Conservation (phyloP, 1,140 invertebrate genomes). For the Zaprionus camerounensis region DNA sequence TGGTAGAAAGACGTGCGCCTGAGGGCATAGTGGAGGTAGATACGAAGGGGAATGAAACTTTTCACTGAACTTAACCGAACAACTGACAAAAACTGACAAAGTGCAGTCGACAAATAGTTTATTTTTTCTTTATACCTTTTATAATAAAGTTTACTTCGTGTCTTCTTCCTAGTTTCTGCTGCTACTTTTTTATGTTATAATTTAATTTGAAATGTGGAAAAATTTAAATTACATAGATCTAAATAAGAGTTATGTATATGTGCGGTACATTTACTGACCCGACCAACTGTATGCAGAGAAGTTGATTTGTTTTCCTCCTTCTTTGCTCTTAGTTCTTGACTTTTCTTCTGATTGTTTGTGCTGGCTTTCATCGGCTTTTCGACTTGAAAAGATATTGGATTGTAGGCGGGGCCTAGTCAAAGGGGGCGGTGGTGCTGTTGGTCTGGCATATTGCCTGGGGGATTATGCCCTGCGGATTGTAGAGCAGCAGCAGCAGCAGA, state of each 20-base stretch:
- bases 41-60: conserved; percentile 40
- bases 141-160: conserved; percentile 27
- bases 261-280: conserved; percentile 16
- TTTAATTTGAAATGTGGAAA: conserved; percentile 42
- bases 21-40: not conserved
- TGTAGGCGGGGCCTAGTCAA: not conserved
- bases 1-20: conserved; percentile 1
- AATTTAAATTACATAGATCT: conserved; percentile 50
- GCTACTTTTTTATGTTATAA: conserved; percentile 24
- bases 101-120: conserved; percentile 56
- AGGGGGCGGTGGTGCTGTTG: not conserved
- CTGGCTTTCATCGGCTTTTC: conserved; percentile 17
- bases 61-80: conserved; percentile 55
- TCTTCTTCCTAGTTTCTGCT: not conserved
- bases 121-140: conserved; percentile 11
- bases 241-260: too few species aligned
- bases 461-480: conserved; percentile 8
- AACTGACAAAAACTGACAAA: conserved; percentile 75
- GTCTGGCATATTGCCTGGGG: not conserved
- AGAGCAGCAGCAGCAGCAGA: not conserved
- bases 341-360: conserved; percentile 30
- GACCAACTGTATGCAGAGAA: conserved; percentile 34
- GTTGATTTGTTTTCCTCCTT: conserved; percentile 3
- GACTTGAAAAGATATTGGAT: conserved; percentile 16
- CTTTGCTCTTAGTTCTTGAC: not conserved